Evolutionary conservation across 2,113 vertebrate genomes (phyloP).

Genomic region (Mormoops blainvillei): DNA sequence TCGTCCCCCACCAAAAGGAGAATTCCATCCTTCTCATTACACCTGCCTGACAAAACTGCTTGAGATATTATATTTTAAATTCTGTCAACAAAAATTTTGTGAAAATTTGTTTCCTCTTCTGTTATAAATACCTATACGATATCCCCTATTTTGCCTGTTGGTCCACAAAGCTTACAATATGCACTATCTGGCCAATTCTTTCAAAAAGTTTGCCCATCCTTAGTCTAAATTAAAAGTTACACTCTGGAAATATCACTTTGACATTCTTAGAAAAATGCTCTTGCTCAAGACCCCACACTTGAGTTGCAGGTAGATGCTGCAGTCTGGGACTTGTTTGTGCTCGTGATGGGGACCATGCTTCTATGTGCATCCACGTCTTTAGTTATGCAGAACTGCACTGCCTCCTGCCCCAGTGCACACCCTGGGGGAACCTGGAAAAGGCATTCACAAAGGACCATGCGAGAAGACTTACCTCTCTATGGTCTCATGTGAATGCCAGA

Average conservation of each 20-base stretch:
- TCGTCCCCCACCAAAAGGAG: not conserved
- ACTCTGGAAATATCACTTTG: not conserved
- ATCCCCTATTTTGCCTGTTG: not conserved
- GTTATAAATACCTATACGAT: not conserved
- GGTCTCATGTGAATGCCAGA: not conserved
- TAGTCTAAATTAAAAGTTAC: not conserved
- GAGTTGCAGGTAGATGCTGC: not conserved
- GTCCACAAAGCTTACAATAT: not conserved
- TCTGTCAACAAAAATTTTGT: not conserved
- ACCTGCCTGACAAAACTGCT: not conserved
- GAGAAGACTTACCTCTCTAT: not conserved
- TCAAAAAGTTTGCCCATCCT: not conserved
- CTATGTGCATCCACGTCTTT: not conserved
- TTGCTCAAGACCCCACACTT: not conserved
- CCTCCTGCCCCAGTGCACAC: too few species aligned
- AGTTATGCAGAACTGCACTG: rapidly evolving
- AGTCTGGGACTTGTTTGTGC: not conserved
- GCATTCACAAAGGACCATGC: not conserved
- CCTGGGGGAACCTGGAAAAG: not conserved
- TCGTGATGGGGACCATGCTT: rapidly evolving
- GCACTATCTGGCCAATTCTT: too few species aligned
- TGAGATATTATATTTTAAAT: not conserved
- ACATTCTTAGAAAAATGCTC: not conserved
- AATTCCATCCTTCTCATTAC: not conserved
- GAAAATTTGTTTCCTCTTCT: not conserved